Evolutionary conservation across 1,140 invertebrate genomes (phyloP).

Genomic region (Drosophila jambulina): DNA sequence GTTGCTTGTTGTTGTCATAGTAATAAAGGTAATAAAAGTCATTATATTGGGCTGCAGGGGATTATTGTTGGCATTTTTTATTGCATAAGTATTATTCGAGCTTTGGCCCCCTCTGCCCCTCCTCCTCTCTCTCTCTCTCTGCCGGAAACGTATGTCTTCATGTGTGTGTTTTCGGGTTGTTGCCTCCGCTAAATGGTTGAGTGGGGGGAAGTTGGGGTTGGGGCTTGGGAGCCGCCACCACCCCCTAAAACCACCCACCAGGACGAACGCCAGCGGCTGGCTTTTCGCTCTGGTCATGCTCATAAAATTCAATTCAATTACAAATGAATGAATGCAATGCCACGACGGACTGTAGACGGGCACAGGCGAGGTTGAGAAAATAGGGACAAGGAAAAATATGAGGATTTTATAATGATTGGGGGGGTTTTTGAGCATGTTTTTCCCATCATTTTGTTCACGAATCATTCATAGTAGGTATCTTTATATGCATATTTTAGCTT

Average conservation of each 20-base stretch:
- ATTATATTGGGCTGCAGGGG: slow-evolving; percentile 77
- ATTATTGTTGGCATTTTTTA: slow-evolving; percentile 72
- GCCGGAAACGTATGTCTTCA: background rate
- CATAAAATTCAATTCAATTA: slow-evolving; percentile 68
- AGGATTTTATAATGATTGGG: background rate
- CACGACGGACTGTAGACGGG: slow-evolving; percentile 1
- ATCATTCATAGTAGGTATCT: background rate
- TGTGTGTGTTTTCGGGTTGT: slow-evolving; percentile 38
- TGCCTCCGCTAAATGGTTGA: slow-evolving; percentile 36
- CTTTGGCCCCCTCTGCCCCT: background rate
- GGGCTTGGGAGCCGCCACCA: background rate
- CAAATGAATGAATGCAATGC: slow-evolving; percentile 60
- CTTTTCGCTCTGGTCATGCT: slow-evolving; percentile 32
- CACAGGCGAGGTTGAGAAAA: background rate
- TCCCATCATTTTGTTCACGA: background rate
- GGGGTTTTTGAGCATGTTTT: background rate
- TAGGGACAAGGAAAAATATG: background rate
- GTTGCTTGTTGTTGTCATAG: slow-evolving; percentile 59
- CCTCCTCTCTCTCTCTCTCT: too few relatives aligned
- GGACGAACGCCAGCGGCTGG: slow-evolving; percentile 6
- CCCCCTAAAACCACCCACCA: slow-evolving; percentile 19
- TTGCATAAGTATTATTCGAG: slow-evolving; percentile 69
- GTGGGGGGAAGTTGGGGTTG: background rate
- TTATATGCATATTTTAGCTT: background rate
- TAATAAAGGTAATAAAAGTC: slow-evolving; percentile 82